A percentile compares a stretch with the other conserved stretches of the same genome.
phyloP scores from a whole-genome alignment of 2,888 invertebrate species.

The Leptodirus hochenwartii region DNA sequence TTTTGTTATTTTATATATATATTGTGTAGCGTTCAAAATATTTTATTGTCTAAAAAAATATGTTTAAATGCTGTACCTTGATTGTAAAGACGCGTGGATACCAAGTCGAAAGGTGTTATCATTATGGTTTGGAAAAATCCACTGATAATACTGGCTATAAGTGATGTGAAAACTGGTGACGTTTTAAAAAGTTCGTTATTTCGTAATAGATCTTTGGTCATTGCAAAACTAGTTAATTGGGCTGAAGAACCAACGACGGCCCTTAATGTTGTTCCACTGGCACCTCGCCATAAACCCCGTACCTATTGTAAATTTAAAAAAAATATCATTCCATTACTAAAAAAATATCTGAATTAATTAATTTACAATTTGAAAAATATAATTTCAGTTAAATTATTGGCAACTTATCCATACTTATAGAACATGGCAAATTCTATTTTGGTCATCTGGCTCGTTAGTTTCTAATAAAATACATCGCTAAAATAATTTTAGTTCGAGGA shows the following conservation, averaged over 20 bases:
- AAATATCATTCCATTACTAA: too few species aligned
- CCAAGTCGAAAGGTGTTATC: conserved; percentile 77
- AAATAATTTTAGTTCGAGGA: too few species aligned
- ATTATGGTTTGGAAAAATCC: conserved; percentile 54
- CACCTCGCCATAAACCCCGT: conserved; percentile 61
- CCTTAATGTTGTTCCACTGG: conserved; percentile 47
- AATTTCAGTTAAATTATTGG: too few species aligned
- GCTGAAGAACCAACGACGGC: conserved; percentile 65
- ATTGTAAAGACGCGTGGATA: conserved; percentile 79
- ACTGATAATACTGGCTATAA: conserved; percentile 54
- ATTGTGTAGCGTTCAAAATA: conserved; percentile 1
- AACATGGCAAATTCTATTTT: too few species aligned
- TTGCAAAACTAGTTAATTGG: conserved; percentile 67
- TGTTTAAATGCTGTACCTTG: conserved; percentile 63
- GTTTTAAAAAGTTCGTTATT: conserved; percentile 20
- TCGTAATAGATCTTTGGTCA: conserved; percentile 32
- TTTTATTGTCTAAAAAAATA: too few species aligned
- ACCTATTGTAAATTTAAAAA: conserved; percentile 17
- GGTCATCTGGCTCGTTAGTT: too few species aligned
- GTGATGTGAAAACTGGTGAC: conserved; percentile 36
- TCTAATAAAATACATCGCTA: too few species aligned
- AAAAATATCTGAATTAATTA: neutral
- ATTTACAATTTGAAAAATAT: too few species aligned
- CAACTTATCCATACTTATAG: too few species aligned
- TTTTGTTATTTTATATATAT: conserved; percentile 1